phyloP scores from a whole-genome alignment of 2,797 vertebrate genomes.

The Sebastes oblongus region DNA sequence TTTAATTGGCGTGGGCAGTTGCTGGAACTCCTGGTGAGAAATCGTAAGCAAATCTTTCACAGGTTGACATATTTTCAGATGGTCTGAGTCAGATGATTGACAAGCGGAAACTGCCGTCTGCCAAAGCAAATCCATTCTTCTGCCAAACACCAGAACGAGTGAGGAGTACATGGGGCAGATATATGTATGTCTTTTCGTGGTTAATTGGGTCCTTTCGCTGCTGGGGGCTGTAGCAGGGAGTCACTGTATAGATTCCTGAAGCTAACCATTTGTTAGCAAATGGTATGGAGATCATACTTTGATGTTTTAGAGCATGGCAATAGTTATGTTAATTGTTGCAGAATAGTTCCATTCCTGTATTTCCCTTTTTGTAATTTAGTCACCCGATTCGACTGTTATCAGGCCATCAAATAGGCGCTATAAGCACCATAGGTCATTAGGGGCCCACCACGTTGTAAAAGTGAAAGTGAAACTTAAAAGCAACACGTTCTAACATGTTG shows the following conservation, averaged over 20 bases:
- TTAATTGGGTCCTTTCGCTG: slow-evolving; percentile 46
- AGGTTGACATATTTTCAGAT: slow-evolving; percentile 1
- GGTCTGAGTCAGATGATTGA: slow-evolving; percentile 33
- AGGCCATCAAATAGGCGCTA: no score
- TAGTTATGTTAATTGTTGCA: not conserved
- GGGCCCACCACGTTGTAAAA: no score
- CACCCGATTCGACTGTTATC: no score
- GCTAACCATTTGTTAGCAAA: slow-evolving; percentile 19
- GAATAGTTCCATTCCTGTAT: not conserved
- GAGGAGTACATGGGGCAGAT: not conserved
- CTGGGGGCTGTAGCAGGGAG: slow-evolving; percentile 21
- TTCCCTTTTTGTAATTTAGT: not conserved
- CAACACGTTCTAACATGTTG: not conserved
- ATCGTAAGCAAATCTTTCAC: not conserved
- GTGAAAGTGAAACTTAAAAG: not conserved
- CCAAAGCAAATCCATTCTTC: slow-evolving; percentile 7
- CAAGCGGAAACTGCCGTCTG: not conserved
- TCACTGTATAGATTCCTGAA: slow-evolving; percentile 13
- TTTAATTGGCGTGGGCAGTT: not conserved
- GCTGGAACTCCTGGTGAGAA: not conserved
- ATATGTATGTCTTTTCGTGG: not conserved
- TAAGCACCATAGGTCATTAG: no score
- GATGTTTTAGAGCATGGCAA: not conserved
- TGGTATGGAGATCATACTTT: not conserved
- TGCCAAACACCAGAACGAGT: not conserved